Evolutionary conservation across 2,888 invertebrate genomes (phyloP), one percentile per base, ranked within the genome.

Genomic region (Hofmannophila pseudospretella): DNA sequence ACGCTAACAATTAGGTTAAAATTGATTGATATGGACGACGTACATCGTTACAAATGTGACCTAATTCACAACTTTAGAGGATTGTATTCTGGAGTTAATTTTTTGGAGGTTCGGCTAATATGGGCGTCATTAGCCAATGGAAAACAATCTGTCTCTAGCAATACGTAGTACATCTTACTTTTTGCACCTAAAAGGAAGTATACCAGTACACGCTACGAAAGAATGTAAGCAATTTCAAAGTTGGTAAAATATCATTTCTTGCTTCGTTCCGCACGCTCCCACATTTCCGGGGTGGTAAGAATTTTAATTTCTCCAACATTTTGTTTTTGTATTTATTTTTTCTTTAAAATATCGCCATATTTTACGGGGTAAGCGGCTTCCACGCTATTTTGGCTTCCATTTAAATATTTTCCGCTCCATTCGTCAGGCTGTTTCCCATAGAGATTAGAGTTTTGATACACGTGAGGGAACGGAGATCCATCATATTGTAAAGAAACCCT

Each of bases 341-440:
- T 57, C 42, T 58, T 61, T 48, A 45, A 63, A 65, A 72, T 69
- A 74, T 75, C 59, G 68, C 60, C 75, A 85, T 85, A 86, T 82
- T 84, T 86, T 75, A 81, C 69, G 69, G 67, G 53, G 51, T 66
- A 66, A 55, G 60, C 52, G 50, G 54, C 58, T 65, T 66, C 64
- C 72, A 81, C 72, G 81, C 69, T 80, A 79, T 79, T 85, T 73
- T 76, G 67, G 64, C 76, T 82, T 78, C 77, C 73, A 85, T 85
- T 86, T 82, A 77, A 79, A 80, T 76, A 82, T 85, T 85, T 86
- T 85, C 75, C 77, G 81, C 69, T 74, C 47, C 82, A 85, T 86
- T 86, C 80, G 85, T 72, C 68, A 81, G 54, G 75, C 62, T 76
- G 78, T 85, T 84, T 72, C 55, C 54, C n/a, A n/a, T n/a, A 54